These are phyloP conservation scores for Chrysocyon brachyurus DNA, from an alignment of 2,797 vertebrate genomes.

Conservation along the genomic window DNA sequence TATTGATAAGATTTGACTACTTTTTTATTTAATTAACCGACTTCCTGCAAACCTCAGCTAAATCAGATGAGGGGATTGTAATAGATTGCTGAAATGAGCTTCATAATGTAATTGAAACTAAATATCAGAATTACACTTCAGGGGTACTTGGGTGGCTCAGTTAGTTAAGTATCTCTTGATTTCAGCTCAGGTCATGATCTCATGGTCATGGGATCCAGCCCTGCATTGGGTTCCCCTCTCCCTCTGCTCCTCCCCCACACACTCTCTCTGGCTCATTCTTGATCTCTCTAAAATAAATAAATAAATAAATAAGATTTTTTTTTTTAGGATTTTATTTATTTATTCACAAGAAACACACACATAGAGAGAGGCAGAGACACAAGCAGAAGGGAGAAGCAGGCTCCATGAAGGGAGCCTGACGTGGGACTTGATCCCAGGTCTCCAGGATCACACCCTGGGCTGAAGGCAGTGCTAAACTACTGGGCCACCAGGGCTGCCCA, in stretches of 20 bases:
- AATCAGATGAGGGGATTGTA: conserved; percentile 29
- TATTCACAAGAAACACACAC: too few species aligned
- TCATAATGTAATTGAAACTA: conserved; percentile 35
- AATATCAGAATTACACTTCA: conserved; percentile 42
- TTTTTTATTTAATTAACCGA: conserved; percentile 55
- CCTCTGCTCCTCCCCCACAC: not conserved
- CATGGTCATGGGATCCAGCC: not conserved
- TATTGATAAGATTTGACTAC: not conserved
- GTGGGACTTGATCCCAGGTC: too few species aligned
- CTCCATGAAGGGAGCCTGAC: too few species aligned
- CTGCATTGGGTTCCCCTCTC: not conserved
- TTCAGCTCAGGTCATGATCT: not conserved
- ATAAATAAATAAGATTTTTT: not conserved
- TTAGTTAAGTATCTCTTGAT: not conserved
- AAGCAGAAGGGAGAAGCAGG: too few species aligned
- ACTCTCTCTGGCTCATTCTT: not conserved
- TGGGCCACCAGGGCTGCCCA: too few species aligned
- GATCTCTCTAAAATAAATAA: not conserved
- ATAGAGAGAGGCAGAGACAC: too few species aligned
- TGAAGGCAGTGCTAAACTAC: too few species aligned
- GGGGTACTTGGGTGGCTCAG: not conserved
- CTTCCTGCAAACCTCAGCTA: not conserved
- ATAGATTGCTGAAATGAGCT: conserved; percentile 18
- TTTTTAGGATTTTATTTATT: too few species aligned
- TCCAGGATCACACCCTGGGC: too few species aligned